These are phyloP conservation scores for Lapara coniferarum DNA, from an alignment of 2,888 invertebrate species.

Conservation along the genomic window DNA sequence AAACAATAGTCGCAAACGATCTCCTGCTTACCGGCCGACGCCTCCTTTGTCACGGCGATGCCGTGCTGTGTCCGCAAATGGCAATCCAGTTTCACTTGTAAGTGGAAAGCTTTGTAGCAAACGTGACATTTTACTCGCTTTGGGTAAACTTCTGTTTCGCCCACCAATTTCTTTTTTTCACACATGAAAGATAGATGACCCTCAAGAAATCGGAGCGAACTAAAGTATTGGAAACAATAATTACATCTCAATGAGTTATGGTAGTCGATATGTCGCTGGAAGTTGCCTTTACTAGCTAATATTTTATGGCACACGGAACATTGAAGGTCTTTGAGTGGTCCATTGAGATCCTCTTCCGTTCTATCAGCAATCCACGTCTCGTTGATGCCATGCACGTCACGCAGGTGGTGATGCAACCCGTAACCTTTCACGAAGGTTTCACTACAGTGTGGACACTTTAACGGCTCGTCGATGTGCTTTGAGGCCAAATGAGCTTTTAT, in stretches of 20 bases:
- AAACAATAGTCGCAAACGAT: slow-evolving; percentile 79
- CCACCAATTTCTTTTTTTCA: slow-evolving; percentile 72
- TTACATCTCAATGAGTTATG: slow-evolving; percentile 78
- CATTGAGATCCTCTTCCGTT: slow-evolving; percentile 55
- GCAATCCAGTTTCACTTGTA: slow-evolving; percentile 78
- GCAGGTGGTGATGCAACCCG: slow-evolving; percentile 72
- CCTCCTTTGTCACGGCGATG: slow-evolving; percentile 57
- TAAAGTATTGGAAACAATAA: slow-evolving; percentile 79
- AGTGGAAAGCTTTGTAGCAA: slow-evolving; percentile 79
- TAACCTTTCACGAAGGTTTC: slow-evolving; percentile 71
- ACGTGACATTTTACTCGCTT: slow-evolving; percentile 73
- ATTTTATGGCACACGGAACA: slow-evolving; percentile 77
- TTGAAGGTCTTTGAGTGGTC: slow-evolving; percentile 72
- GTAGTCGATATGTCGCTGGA: slow-evolving; percentile 76
- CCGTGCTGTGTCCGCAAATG: slow-evolving; percentile 72
- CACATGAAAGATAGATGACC: slow-evolving; percentile 76
- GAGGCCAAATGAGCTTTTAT: slow-evolving; percentile 71
- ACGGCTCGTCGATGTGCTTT: slow-evolving; percentile 69
- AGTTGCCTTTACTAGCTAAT: slow-evolving; percentile 76
- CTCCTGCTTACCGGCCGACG: slow-evolving; percentile 57
- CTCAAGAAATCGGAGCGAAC: slow-evolving; percentile 69
- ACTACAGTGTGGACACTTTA: slow-evolving; percentile 71
- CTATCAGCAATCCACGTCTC: slow-evolving; percentile 77
- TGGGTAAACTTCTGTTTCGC: slow-evolving; percentile 70
- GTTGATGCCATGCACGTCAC: slow-evolving; percentile 65